phyloP scores from a whole-genome alignment of 2,113 vertebrate genomes.

The Malurus elegans region DNA sequence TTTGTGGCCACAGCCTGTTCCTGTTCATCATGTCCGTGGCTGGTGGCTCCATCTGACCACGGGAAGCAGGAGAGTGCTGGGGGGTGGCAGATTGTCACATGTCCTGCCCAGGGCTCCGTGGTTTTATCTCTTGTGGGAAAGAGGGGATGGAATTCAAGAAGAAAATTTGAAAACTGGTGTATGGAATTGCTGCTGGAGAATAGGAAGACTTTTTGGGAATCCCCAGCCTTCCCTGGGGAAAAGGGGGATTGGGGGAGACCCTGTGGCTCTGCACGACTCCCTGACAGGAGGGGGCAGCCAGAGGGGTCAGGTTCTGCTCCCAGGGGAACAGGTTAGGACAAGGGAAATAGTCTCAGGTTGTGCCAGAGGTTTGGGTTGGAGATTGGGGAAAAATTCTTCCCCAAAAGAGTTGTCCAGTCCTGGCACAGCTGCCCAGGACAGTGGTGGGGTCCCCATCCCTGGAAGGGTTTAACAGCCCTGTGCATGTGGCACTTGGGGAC shows the following conservation, averaged over 20 bases:
- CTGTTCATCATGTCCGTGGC: neutral
- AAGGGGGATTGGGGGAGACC: neutral
- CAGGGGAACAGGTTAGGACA: neutral
- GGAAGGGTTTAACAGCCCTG: neutral
- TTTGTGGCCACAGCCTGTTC: neutral
- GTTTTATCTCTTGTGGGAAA: neutral
- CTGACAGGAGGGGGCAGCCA: neutral
- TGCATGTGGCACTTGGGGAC: neutral
- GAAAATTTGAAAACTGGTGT: neutral
- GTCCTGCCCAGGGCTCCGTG: neutral
- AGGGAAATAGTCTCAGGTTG: fast-evolving
- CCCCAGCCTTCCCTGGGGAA: neutral
- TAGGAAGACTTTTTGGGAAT: neutral
- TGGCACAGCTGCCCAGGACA: neutral
- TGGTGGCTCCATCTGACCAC: fast-evolving
- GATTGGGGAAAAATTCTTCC: neutral
- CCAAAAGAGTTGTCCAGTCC: neutral
- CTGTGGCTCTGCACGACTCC: neutral
- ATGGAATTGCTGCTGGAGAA: neutral
- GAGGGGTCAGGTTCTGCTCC: neutral
- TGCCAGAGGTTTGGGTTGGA: fast-evolving
- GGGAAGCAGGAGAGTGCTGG: neutral
- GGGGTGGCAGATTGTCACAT: neutral
- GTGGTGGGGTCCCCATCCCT: neutral
- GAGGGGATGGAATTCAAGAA: neutral